A percentile compares a stretch with the other conserved stretches of the same genome.
Conservation (phyloP, 2,113 vertebrate genomes). For the Paralichthys olivaceus region DNA sequence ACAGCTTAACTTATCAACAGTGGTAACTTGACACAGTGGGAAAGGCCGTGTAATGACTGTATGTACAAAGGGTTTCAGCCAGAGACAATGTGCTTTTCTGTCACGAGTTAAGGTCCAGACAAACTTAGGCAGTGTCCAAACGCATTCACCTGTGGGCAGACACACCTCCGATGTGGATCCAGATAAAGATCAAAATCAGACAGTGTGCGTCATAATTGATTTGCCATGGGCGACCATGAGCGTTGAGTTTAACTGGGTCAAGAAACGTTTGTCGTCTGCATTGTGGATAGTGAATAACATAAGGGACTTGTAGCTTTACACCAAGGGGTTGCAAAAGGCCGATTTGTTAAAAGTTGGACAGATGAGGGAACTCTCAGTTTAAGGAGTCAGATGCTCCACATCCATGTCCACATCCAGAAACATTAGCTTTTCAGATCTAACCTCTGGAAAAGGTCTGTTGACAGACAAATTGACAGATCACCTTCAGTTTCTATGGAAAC, state of each 20-base stretch:
- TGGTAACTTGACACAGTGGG: conserved; percentile 45
- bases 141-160: conserved; percentile 24
- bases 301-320: neutral
- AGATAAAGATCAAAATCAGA: conserved; percentile 27
- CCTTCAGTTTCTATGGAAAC: conserved; percentile 16
- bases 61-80: neutral
- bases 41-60: conserved; percentile 40
- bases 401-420: neutral
- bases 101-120: neutral
- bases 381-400: no score
- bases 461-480: conserved; percentile 5
- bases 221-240: neutral
- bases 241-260: conserved; percentile 27
- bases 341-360: neutral
- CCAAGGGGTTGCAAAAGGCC: neutral
- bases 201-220: conserved; percentile 8
- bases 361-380: neutral
- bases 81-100: neutral
- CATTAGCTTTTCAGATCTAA: neutral
- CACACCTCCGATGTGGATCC: conserved; percentile 17
- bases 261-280: neutral
- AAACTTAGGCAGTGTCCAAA: no score
- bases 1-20: neutral
- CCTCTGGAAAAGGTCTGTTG: neutral
- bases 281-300: neutral